Base-by-base conservation (phyloP, 2,888 invertebrate species). In the Piscicola geometra region DNA sequence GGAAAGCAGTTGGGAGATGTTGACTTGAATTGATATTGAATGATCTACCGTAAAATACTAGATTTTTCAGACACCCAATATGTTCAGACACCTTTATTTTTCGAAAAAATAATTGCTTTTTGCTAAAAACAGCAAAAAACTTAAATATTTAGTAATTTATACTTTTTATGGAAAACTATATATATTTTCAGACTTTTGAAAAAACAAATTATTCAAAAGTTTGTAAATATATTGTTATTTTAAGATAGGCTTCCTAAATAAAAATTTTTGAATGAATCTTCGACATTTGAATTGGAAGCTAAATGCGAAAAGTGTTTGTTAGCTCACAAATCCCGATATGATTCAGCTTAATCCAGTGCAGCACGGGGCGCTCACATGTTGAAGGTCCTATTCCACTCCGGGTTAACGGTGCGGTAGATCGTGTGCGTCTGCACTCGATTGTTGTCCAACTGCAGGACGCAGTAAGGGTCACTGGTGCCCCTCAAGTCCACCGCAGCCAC, bases 321-420 rank as follows among this genome's bases (percentile, higher is more conserved):
- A n/a, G n/a, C n/a, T n/a, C n/a, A n/a, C n/a, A n/a, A n/a, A n/a
- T n/a, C n/a, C n/a, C n/a, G n/a, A n/a, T n/a, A n/a, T n/a, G n/a
- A n/a, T n/a, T n/a, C n/a, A n/a, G n/a, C n/a, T n/a, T n/a, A n/a
- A n/a, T n/a, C n/a, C n/a, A n/a, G n/a, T n/a, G n/a, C n/a, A n/a
- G n/a, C n/a, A n/a, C n/a, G n/a, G n/a, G n/a, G n/a, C n/a, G 89
- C 92, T 90, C 87, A 94, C 93, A 99, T 97, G 67, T 94, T 95
- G 85, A 98, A 99, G 80, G 97, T 93, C 87, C 98, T 98, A 88
- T 96, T 94, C 99, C 99, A 99, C 80, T 91, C 93, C 0, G 99
- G 99, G 75, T 91, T 89, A 32, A 99, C 87, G 0, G 98, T 99
- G 86, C 98, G 97, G 86, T 99, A 99, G 86, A 98, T 97, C 0